Conservation (phyloP, 2,113 vertebrate species). For the Gobius niger region DNA sequence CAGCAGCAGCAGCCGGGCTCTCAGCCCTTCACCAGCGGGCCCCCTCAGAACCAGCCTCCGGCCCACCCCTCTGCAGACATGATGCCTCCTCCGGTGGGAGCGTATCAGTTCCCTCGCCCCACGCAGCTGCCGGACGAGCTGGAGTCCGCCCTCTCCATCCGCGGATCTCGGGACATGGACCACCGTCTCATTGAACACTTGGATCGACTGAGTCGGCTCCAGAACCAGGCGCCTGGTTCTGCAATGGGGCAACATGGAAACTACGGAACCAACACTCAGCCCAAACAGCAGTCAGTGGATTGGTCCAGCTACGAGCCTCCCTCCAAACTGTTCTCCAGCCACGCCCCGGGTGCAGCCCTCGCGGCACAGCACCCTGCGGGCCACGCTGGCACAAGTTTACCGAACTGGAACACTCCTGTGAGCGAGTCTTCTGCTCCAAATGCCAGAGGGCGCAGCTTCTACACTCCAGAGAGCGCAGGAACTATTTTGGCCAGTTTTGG, state of each 20-base stretch:
- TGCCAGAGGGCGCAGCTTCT: constrained; percentile 59
- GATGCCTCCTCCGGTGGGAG: constrained; percentile 59
- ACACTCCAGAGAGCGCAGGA: constrained; percentile 88
- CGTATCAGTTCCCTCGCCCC: constrained; percentile 76
- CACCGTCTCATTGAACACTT: constrained; percentile 77
- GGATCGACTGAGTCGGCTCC: constrained; percentile 39
- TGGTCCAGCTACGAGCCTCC: constrained; percentile 68
- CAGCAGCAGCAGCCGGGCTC: constrained; percentile 82
- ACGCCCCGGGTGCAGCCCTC: constrained; percentile 24
- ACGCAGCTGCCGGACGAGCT: constrained; percentile 68
- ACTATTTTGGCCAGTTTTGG: constrained; percentile 93
- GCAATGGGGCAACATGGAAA: constrained; percentile 51
- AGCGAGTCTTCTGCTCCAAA: constrained; percentile 18
- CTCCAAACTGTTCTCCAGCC: constrained; percentile 56
- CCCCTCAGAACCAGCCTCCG: constrained; percentile 64
- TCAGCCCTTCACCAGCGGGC: constrained; percentile 69
- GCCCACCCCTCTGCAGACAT: constrained; percentile 32
- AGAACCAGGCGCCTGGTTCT: constrained; percentile 39
- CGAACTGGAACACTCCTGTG: constrained; percentile 36
- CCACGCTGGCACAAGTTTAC: constrained; percentile 31
- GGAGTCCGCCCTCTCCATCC: constrained; percentile 65
- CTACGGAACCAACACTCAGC: constrained; percentile 44
- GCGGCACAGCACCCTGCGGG: constrained; percentile 43
- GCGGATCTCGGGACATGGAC: constrained; percentile 68
- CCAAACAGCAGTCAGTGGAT: constrained; percentile 52